A percentile compares a stretch with the other conserved stretches of the same genome.
phyloP scores from a whole-genome alignment of 2,797 vertebrate species.

The Anguilla anguilla region DNA sequence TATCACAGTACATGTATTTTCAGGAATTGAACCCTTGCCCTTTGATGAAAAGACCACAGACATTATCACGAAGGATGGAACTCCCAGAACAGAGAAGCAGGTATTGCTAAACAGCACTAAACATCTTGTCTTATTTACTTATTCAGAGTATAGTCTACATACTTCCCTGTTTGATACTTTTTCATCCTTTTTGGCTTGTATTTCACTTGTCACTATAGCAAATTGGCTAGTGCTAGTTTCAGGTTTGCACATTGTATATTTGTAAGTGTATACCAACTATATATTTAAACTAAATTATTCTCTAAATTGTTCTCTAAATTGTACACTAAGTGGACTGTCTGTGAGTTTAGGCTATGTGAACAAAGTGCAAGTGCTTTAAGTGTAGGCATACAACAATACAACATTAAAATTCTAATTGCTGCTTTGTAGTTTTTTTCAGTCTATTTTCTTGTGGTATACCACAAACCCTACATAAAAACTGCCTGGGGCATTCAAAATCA shows the following conservation, averaged over 20 bases:
- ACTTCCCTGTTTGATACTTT: neutral
- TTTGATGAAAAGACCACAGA: conserved; percentile 63
- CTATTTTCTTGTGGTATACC: no score
- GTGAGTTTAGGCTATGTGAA: neutral
- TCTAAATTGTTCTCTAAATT: neutral
- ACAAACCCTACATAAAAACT: no score
- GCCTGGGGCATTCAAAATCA: no score
- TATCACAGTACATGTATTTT: conserved; percentile 40
- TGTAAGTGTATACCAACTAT: neutral
- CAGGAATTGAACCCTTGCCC: conserved; percentile 70
- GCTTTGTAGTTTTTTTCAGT: no score
- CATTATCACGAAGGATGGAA: conserved; percentile 55
- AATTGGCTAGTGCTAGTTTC: neutral
- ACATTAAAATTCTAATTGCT: neutral
- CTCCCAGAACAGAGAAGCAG: conserved; percentile 56
- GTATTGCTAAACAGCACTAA: conserved; percentile 55
- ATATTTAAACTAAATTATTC: neutral
- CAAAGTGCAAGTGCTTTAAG: no score
- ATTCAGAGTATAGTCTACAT: neutral
- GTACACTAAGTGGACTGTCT: neutral
- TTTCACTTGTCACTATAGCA: neutral
- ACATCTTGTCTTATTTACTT: neutral
- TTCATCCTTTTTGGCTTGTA: neutral
- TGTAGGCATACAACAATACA: neutral
- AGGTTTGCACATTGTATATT: neutral